These are phyloP conservation scores for Saimiri boliviensis DNA, from an alignment of 2,113 vertebrate genomes.

Conservation along the genomic window DNA sequence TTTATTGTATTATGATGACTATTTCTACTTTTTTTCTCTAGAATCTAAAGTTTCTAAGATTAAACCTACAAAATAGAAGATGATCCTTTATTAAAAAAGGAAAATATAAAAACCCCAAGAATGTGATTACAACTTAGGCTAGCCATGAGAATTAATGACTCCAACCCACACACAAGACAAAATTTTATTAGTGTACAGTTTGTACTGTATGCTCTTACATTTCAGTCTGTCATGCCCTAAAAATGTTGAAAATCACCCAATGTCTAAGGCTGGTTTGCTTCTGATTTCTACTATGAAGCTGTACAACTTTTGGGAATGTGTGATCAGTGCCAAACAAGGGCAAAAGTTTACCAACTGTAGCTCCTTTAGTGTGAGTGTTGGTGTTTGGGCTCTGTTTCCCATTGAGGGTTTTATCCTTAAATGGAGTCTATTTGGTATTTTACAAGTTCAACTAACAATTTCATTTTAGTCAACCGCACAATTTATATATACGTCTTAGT, in stretches of 20 bases:
- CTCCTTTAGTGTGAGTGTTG: neutral
- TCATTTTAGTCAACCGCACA: slow-evolving; percentile 63
- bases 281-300: slow-evolving; percentile 37
- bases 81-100: slow-evolving; percentile 49
- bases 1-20: slow-evolving; percentile 36
- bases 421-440: slow-evolving; percentile 1
- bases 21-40: slow-evolving; percentile 5
- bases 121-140: slow-evolving; percentile 67
- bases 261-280: slow-evolving; percentile 50
- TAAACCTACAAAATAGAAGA: slow-evolving; percentile 5
- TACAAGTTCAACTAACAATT: slow-evolving; percentile 59
- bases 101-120: slow-evolving; percentile 42
- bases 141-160: slow-evolving; percentile 60
- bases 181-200: slow-evolving; percentile 75
- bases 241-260: slow-evolving; percentile 66
- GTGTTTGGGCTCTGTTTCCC: neutral
- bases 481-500: slow-evolving; percentile 59
- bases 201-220: slow-evolving; percentile 72
- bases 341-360: neutral
- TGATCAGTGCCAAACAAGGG: slow-evolving; percentile 23
- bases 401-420: neutral
- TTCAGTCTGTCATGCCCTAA: slow-evolving; percentile 58
- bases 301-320: slow-evolving; percentile 25
- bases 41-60: slow-evolving; percentile 32
- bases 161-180: slow-evolving; percentile 61